Percentiles rank a stretch among this genome's conserved stretches.
Conservation (phyloP, 2,888 invertebrate genomes). For the Myathropa florea region DNA sequence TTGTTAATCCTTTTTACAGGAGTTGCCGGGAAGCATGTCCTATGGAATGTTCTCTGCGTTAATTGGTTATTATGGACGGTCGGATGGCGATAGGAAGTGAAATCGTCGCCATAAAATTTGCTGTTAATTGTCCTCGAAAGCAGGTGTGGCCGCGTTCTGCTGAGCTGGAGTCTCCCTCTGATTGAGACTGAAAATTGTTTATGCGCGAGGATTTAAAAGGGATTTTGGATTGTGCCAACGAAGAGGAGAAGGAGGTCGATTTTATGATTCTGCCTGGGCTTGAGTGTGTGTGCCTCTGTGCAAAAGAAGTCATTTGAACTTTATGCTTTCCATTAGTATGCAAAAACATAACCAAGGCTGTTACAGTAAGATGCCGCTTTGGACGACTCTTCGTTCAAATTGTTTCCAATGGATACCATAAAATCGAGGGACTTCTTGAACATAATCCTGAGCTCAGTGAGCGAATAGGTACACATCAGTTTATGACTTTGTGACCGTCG, state of each 20-base stretch:
- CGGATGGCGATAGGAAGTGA: slow-evolving; percentile 23
- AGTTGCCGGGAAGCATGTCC: not conserved
- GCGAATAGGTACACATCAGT: too few relatives aligned
- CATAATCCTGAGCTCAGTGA: too few relatives aligned
- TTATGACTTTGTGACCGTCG: too few relatives aligned
- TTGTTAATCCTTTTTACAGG: not conserved
- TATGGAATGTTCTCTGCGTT: slow-evolving; percentile 26
- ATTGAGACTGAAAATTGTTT: not conserved
- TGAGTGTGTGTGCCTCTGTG: not conserved
- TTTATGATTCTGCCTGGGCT: not conserved
- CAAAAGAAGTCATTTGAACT: not conserved
- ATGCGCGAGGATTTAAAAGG: not conserved
- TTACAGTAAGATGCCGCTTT: too few relatives aligned
- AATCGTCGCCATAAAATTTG: slow-evolving; percentile 2
- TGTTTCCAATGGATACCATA: too few relatives aligned
- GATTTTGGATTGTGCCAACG: too few relatives aligned
- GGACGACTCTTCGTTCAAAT: too few relatives aligned
- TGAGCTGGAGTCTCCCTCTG: not conserved
- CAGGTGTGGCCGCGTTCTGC: not conserved
- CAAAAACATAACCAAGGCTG: not conserved
- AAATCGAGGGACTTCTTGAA: too few relatives aligned
- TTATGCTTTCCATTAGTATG: not conserved
- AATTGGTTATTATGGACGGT: slow-evolving; percentile 47
- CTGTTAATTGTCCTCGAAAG: slow-evolving; percentile 4
- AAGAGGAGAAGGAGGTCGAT: too few relatives aligned